A percentile compares a stretch with the other conserved stretches of the same genome.
Evolutionary conservation across 2,888 invertebrate genomes (phyloP).

Genomic region (Pollenia griseotomentosa): DNA sequence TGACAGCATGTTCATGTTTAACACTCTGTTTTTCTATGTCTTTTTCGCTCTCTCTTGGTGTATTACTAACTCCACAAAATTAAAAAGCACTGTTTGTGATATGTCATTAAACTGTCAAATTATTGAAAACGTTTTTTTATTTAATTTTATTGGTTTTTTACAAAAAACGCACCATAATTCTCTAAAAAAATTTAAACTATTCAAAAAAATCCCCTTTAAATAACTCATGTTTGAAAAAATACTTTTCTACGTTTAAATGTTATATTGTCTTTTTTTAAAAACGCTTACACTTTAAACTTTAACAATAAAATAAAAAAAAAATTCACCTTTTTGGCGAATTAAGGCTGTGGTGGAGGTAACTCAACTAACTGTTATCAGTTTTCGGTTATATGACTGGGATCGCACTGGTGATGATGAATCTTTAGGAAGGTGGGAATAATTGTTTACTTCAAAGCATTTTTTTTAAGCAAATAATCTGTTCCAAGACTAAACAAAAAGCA

Average conservation of each 20-base stretch:
- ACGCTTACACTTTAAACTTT: conserved; percentile 32
- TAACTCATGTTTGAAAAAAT: conserved; percentile 5
- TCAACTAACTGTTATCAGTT: conserved; percentile 85
- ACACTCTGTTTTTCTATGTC: neutral
- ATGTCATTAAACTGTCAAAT: conserved; percentile 6
- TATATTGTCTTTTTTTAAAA: conserved; percentile 41
- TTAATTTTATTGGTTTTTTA: neutral
- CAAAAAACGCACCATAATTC: neutral
- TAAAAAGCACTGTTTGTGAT: conserved; percentile 8
- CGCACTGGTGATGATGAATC: conserved; percentile 95
- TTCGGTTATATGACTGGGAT: conserved; percentile 96
- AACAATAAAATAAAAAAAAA: conserved; percentile 19
- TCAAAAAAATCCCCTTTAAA: neutral
- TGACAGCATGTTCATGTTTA: conserved; percentile 16
- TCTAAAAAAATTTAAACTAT: neutral
- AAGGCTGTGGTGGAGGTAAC: conserved; percentile 87
- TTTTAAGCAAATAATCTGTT: neutral
- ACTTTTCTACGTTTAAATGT: neutral
- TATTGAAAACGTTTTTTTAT: neutral
- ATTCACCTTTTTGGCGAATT: conserved; percentile 34
- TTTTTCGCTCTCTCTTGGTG: neutral
- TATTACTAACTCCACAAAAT: neutral
- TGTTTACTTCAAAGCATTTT: conserved; percentile 1
- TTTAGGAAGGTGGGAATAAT: conserved; percentile 92
- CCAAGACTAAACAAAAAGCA: neutral